These are phyloP conservation scores for Hydrophis major DNA, from an alignment of 2,797 vertebrate genomes.

Conservation along the genomic window DNA sequence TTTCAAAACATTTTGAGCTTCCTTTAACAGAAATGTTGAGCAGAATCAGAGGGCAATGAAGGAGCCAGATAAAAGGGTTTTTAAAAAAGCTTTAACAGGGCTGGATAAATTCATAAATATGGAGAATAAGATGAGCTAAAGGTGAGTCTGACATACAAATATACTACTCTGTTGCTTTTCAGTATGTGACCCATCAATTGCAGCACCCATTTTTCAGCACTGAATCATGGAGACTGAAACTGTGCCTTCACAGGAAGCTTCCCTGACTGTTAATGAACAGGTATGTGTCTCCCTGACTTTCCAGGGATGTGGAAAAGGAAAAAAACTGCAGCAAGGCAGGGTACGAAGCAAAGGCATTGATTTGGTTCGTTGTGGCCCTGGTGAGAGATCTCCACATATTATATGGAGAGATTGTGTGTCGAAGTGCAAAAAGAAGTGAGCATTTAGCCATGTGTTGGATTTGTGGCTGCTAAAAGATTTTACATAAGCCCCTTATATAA, in stretches of 20 bases:
- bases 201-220: conserved; percentile 35
- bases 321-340: not conserved
- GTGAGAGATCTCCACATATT: not conserved
- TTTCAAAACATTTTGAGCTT: not conserved
- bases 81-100: not conserved
- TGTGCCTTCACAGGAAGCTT: conserved; percentile 77
- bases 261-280: conserved; percentile 94
- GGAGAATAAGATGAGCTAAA: not conserved
- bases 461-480: not conserved
- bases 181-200: conserved; percentile 77
- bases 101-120: not conserved
- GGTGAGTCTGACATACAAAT: not conserved
- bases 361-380: not conserved
- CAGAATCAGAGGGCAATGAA: not conserved
- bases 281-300: conserved; percentile 60
- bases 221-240: conserved; percentile 84
- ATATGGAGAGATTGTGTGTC: not conserved
- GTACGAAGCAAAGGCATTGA: not conserved
- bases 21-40: not conserved
- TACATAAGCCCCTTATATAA: too few relatives aligned
- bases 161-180: not conserved
- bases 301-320: not conserved
- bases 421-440: not conserved
- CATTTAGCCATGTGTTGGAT: not conserved
- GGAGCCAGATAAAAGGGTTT: not conserved